phyloP scores from a whole-genome alignment of 1,140 invertebrate genomes.

The Bradynema listronoti region DNA sequence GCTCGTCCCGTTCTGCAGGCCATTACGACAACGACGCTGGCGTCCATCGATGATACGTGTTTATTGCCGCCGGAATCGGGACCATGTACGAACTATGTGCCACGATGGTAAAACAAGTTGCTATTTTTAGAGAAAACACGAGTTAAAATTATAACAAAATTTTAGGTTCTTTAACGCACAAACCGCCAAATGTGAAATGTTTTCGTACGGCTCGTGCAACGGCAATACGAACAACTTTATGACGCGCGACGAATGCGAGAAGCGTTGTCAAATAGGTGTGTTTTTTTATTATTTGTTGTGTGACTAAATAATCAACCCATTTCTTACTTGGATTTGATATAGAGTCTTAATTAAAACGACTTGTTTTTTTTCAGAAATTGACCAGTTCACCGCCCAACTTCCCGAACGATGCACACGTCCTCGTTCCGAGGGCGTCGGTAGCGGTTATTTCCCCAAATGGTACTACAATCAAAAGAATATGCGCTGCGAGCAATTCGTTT shows the following conservation, averaged over 20 bases:
- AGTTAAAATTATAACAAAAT: neutral
- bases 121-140: neutral
- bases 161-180: constrained; percentile 47
- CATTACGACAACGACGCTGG: neutral
- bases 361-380: neutral
- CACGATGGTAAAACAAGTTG: constrained; percentile 9
- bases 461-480: neutral
- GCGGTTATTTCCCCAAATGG: constrained; percentile 23
- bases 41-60: constrained; percentile 10
- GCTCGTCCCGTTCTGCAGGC: constrained; percentile 4
- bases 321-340: neutral
- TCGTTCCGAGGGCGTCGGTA: constrained; percentile 19
- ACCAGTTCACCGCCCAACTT: neutral
- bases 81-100: constrained; percentile 22
- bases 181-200: constrained; percentile 45
- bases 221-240: constrained; percentile 46
- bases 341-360: neutral
- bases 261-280: neutral
- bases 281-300: constrained; percentile 4
- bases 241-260: neutral
- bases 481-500: constrained; percentile 26
- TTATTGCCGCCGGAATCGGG: constrained; percentile 20
- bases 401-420: constrained; percentile 14
- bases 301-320: constrained; percentile 1
- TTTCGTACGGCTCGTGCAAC: constrained; percentile 43